Evolutionary conservation across 2,797 vertebrate species (phyloP), one percentile per base, ranked within the genome.

Genomic region (Pseudochaenichthys georgianus): DNA sequence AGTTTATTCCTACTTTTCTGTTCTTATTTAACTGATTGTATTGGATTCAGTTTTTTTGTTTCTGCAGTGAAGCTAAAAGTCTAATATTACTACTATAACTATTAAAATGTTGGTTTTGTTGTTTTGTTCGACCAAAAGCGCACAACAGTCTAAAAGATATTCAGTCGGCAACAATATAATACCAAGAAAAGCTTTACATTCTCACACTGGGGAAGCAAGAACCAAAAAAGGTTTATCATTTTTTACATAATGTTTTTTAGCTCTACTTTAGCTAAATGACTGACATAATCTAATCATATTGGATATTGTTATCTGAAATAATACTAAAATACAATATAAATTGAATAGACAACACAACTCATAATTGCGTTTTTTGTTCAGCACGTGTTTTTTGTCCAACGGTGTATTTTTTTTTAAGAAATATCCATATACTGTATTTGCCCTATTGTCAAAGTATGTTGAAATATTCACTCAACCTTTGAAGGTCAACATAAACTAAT

Each of bases 221-320:
- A 23, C n/a, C 38, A 11, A n/a, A 55, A 17, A 55, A 17, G 17
- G 17, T 3, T 41, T 21, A 23, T 53, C 5, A 65, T 6, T 1
- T 62, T 58, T 15, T 8, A 38, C n/a, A 45, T 61, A 50, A 31
- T n/a, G 2, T 61, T 61, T 61, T 64, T 59, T 8, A 41, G 34
- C 9, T 63, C 31, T 31, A 75, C 10, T 62, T 54, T 13, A 46
- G 28, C 21, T 34, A 72, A 51, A 47, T 50, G 0, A 7, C 16
- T 51, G 23, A 28, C 17, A 13, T 45, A 2, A 38, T 38, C 34
- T 45, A 2, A 38, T 38, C 34, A 6, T 7, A 38, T 38, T 38
- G 34, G 8, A 38, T 38, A n/a, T 58, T 15, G 16, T 28, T 42
- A n/a, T 16, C 1, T 6, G 51, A 19, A 43, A 19, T 11, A 57